A percentile compares a stretch with the other conserved stretches of the same genome.
Conservation (phyloP, 2,797 vertebrate genomes). For the Todus mexicanus region DNA sequence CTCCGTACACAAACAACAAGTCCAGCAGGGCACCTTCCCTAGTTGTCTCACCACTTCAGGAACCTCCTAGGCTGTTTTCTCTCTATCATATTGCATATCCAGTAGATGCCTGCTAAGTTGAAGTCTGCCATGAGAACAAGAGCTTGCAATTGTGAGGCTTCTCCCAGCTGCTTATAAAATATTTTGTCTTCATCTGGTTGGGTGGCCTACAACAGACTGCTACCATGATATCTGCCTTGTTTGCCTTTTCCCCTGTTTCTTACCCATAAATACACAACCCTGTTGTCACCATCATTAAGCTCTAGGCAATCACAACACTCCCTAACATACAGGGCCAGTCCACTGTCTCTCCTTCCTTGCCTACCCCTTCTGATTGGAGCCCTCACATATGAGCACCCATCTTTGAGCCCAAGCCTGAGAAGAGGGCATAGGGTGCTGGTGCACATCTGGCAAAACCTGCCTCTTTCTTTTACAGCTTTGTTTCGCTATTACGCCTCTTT, state of each 20-base stretch:
- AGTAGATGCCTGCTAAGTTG: not conserved
- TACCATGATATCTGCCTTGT: not conserved
- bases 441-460: not conserved
- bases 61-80: not conserved
- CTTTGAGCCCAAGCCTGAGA: not conserved
- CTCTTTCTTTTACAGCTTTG: not conserved
- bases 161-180: not conserved
- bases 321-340: not conserved
- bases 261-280: not conserved
- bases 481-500: not conserved
- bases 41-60: not conserved
- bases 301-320: not conserved
- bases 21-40: not conserved
- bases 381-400: not conserved
- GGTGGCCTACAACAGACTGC: not conserved
- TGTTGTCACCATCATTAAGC: not conserved
- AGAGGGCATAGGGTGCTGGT: not conserved
- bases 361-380: not conserved
- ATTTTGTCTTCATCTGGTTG: not conserved
- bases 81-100: not conserved
- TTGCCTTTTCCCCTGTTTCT: not conserved
- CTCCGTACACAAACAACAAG: not conserved
- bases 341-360: not conserved
- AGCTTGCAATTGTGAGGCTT: not conserved
- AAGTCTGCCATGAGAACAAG: not conserved